Base-by-base conservation (phyloP, 2,113 vertebrate genomes). In the Oreocharis arfaki region DNA sequence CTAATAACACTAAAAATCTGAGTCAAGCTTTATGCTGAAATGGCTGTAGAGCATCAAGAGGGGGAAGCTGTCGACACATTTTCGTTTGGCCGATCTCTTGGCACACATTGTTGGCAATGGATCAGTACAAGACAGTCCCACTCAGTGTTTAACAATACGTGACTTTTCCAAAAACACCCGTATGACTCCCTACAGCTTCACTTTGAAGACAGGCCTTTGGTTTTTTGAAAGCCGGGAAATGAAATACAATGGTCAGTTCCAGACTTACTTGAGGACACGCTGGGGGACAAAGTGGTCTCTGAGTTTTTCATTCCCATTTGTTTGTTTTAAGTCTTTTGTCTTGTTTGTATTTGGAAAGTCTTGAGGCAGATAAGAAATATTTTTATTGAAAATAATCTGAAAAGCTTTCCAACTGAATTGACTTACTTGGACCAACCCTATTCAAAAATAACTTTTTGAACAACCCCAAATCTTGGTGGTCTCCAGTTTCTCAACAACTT, bases 231-330 rank as follows among this genome's bases (percentile, higher is more conserved):
- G 90, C 49, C 47, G 86, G 90, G 79, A 87, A 90, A 84, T 69
- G 76, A 89, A 93, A 90, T 24, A 97, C 88, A 96, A 97, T 93
- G 89, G 84, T 21, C 28, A 59, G 18, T 47, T 77, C 79, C 69
- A 65, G 37, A 53, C 78, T 77, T 90, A 52, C 71, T 87, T 83
- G 60, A 71, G 35, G 28, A 57, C 46, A 22, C 0, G 13, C 68
- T 46, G 5, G 15, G 37, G 64, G 41, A 76, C 67, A 90, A 60
- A 71, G 67, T 26, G 24, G 42, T 68, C 57, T 94, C 63, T 21
- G 35, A 9, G 28, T 16, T 85, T 87, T 90, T 88, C 35, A 22
- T 60, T 90, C 7, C 8, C 56, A 55, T 92, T 87, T 95, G 57
- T 84, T 84, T 65, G 24, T 39, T 57, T 93, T 79, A 77, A 67